A percentile compares a stretch with the other conserved stretches of the same genome.
Evolutionary conservation across 64 coral and sea anemone genomes (phyloP).

Genomic region (Exaiptasia diaphana): DNA sequence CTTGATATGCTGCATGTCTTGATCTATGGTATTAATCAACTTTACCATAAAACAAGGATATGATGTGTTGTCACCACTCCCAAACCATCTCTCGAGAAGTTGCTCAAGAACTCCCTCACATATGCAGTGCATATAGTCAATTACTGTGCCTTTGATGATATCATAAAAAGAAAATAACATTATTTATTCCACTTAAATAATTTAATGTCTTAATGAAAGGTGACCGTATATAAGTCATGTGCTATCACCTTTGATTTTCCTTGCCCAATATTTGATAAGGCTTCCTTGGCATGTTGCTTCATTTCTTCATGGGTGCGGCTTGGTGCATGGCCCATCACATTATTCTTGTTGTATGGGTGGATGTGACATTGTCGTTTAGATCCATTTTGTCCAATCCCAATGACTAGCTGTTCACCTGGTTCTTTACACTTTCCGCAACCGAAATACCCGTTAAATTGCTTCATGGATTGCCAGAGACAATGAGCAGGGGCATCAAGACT

Average conservation of each 20-base stretch:
- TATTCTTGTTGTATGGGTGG: background rate
- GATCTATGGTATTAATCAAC: background rate
- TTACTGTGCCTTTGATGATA: slow-evolving; percentile 18
- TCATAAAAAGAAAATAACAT: background rate
- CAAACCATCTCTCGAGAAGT: slow-evolving; percentile 28
- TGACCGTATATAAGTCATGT: background rate
- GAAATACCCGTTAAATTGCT: slow-evolving; percentile 36
- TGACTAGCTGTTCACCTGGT: background rate
- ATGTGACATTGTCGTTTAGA: slow-evolving; percentile 33
- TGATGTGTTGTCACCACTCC: background rate
- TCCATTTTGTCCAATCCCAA: slow-evolving; percentile 8
- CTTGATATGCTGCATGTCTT: background rate
- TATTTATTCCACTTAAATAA: background rate
- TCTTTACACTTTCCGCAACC: slow-evolving; percentile 44
- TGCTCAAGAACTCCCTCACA: slow-evolving; percentile 44
- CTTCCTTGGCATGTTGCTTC: slow-evolving; percentile 1
- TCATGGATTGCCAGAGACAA: background rate
- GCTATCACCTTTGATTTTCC: background rate
- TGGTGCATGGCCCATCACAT: background rate
- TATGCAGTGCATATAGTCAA: slow-evolving; percentile 56
- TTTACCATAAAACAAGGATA: background rate
- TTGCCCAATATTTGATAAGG: background rate
- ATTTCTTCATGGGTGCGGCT: background rate
- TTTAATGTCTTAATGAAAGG: too few relatives aligned
- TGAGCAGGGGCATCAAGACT: background rate